Base-by-base conservation (phyloP, 2,888 invertebrate genomes). In the Epinotia bilunana region DNA sequence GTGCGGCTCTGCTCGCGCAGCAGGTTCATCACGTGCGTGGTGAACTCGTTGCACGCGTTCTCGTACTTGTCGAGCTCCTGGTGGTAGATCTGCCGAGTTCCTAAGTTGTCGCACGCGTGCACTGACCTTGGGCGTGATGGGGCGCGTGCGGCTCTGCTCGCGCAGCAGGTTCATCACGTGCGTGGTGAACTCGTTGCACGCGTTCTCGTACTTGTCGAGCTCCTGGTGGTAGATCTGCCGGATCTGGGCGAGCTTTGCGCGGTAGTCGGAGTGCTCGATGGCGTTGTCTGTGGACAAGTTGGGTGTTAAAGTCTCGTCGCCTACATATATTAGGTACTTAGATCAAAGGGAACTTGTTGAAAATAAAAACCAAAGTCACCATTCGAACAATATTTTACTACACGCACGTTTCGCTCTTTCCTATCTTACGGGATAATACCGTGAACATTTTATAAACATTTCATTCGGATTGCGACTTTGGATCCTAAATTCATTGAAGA, bases 111-210 rank as follows among this genome's bases (percentile, higher is more conserved):
- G 23, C 23, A 28, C 33, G 7, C 6, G 39, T 9, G 49, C 49
- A 58, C 74, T 74, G 64, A 93, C 94, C 96, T 99, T 98, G 67
- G 99, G 99, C 74, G 99, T 99, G 85, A 99, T 99, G 72, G 99
- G 99, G 83, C 99, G 95, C 81, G 99, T 99, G 86, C 99, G 97
- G 87, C 98, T 98, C 95, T 99, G 99, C 93, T 99, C 99, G 74
- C 99, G 95, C 79, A 99, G 95, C 83, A 99, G 95, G 92, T 99
- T 99, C 97, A 99, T 98, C 81, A 99, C 99, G 94, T 99, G 99
- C n/a, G 99, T 99, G 76, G 99, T 99, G 94, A 99, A 99, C 95
- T 99, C 99, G 92, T 98, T 99, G 95, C 99, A 99, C n/a, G 99
- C 99, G 95, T 99, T 99, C 95, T 99, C 99, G 89, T 99, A 99